A percentile compares a stretch with the other conserved stretches of the same genome.
These are phyloP conservation scores for Bombus impatiens DNA, from an alignment of 1,140 invertebrate species.

Conservation along the genomic window DNA sequence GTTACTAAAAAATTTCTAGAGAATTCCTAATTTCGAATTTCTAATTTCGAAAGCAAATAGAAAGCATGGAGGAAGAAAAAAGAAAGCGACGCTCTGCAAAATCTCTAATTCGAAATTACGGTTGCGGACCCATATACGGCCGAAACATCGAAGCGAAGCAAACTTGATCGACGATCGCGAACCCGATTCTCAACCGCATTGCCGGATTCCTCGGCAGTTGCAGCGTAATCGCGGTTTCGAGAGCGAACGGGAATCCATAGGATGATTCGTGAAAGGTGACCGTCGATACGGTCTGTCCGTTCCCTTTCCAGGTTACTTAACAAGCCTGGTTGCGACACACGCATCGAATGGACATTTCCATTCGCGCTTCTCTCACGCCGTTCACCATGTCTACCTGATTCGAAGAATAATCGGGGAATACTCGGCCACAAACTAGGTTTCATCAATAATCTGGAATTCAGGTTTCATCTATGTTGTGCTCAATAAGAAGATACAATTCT, in stretches of 20 bases:
- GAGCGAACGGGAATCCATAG: conserved; percentile 3
- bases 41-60: background rate
- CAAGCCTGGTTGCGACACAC: conserved; percentile 36
- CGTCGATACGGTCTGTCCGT: conserved; percentile 18
- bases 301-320: conserved; percentile 59
- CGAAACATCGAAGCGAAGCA: background rate
- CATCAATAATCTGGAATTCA: background rate
- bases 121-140: background rate
- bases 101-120: background rate
- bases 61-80: background rate
- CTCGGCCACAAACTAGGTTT: background rate
- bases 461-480: background rate
- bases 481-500: background rate
- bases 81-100: background rate
- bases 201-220: conserved; percentile 5
- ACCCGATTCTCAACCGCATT: conserved; percentile 6
- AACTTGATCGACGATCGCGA: background rate
- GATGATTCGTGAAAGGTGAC: conserved; percentile 61
- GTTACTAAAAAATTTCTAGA: background rate
- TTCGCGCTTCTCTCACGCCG: conserved; percentile 22
- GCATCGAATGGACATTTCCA: conserved; percentile 55
- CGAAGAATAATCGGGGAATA: background rate
- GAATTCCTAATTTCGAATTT: background rate
- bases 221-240: conserved; percentile 26
- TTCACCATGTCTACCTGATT: background rate